These are phyloP conservation scores for Nephrotoma flavescens DNA, from an alignment of 2,888 invertebrate genomes.

Conservation along the genomic window DNA sequence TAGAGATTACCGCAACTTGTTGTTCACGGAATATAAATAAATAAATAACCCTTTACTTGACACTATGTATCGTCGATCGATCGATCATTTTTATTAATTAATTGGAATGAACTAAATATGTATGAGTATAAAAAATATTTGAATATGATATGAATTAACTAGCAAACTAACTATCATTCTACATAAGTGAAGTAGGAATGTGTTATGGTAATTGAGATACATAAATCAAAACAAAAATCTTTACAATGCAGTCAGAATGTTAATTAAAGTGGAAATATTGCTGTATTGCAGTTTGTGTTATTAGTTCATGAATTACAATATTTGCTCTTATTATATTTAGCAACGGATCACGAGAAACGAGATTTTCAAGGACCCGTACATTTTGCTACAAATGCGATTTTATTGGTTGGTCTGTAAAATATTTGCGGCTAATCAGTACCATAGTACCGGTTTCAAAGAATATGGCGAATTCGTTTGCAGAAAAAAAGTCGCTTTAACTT, in stretches of 20 bases:
- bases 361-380: not conserved
- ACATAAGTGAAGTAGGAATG: not conserved
- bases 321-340: not conserved
- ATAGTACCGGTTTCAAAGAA: too few species aligned
- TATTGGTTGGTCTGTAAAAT: not conserved
- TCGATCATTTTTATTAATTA: not conserved
- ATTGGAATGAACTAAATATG: not conserved
- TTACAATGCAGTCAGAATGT: not conserved
- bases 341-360: not conserved
- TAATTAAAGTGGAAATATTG: not conserved
- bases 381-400: not conserved
- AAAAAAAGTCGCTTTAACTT: too few species aligned
- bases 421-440: not conserved
- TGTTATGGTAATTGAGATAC: not conserved
- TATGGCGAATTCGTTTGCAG: too few species aligned
- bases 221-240: not conserved
- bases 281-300: not conserved
- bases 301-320: not conserved
- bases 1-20: not conserved
- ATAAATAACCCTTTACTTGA: not conserved
- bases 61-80: not conserved
- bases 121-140: not conserved
- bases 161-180: not conserved
- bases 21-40: not conserved
- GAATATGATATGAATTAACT: not conserved